Base-by-base conservation (phyloP, 2,113 vertebrate genomes). In the Pithys albifrons region DNA sequence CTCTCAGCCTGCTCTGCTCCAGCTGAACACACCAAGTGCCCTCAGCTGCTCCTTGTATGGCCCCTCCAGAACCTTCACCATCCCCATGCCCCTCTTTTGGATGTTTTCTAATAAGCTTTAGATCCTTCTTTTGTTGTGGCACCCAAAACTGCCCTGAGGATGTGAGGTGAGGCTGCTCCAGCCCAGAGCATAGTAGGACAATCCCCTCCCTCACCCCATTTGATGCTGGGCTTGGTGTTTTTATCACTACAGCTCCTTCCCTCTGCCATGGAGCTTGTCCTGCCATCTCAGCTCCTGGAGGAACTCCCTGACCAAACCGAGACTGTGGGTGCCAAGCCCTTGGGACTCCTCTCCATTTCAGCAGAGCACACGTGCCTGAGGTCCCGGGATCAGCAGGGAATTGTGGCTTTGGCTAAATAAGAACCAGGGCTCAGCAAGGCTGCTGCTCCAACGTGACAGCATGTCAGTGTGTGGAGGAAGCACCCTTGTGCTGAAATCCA, bases 91-190 rank as follows among this genome's bases (percentile, higher is more conserved):
- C 28, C 46, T 54, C 28, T 33, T 54, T 59, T 75, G 24, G 33
- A 54, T n/a, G 15, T 19, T 67, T 20, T 46, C 2, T 7, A 19
- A 5, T 20, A n/a, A 14, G 6, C 39, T 69, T 18, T 48, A 43
- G 13, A 48, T 41, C 33, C 39, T 48, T 54, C 7, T 69, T 25
- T n/a, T 18, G 19, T 29, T 37, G 4, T 46, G 28, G 6, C 19
- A 11, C 1, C 54, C 61, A 25, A n/a, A 82, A 7, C 19, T 22
- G 24, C 28, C 54, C 33, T 24, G 45, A 29, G 46, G 6, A 7
- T 39, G 20, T 0, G 1, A 13, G 62, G 39, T 69, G 70, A 46
- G 37, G 59, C 45, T 0, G 0, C 52, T 33, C 19, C 77, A 74
- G 69, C 3, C 7, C 69, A 15, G 33, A 28, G 45, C 62, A 61